Conservation (phyloP, 2,797 vertebrate genomes). For the Streptopelia turtur region DNA sequence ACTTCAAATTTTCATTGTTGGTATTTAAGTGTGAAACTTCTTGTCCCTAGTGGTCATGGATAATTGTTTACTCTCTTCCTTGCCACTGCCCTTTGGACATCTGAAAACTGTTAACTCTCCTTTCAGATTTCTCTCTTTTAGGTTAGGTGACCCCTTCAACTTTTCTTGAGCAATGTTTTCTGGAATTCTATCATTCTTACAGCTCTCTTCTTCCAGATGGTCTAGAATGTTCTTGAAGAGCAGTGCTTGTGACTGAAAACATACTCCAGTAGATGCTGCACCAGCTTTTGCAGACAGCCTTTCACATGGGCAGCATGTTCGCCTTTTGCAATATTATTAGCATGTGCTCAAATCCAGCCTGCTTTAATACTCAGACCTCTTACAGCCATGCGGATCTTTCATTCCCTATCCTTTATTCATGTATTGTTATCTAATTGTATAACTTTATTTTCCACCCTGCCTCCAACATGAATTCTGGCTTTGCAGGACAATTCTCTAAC, state of each 20-base stretch:
- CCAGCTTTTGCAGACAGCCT: background rate
- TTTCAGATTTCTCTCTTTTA: background rate
- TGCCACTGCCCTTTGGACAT: background rate
- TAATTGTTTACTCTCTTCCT: background rate
- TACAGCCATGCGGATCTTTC: background rate
- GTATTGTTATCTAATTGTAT: background rate
- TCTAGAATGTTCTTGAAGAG: background rate
- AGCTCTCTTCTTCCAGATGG: background rate
- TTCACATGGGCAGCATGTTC: background rate
- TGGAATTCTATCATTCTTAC: background rate
- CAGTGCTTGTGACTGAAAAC: background rate
- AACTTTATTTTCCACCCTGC: background rate
- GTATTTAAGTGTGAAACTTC: background rate
- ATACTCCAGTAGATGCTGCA: background rate
- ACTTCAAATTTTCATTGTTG: background rate
- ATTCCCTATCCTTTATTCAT: background rate
- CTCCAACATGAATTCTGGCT: background rate
- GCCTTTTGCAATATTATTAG: background rate
- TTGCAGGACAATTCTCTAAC: background rate
- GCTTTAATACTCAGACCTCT: background rate
- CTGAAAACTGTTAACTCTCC: background rate
- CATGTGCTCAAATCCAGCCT: background rate
- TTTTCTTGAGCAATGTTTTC: background rate
- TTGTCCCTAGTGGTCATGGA: background rate
- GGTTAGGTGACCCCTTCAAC: background rate